Base-by-base conservation (phyloP, 2,888 invertebrate genomes). In the Pterostichus madidus region DNA sequence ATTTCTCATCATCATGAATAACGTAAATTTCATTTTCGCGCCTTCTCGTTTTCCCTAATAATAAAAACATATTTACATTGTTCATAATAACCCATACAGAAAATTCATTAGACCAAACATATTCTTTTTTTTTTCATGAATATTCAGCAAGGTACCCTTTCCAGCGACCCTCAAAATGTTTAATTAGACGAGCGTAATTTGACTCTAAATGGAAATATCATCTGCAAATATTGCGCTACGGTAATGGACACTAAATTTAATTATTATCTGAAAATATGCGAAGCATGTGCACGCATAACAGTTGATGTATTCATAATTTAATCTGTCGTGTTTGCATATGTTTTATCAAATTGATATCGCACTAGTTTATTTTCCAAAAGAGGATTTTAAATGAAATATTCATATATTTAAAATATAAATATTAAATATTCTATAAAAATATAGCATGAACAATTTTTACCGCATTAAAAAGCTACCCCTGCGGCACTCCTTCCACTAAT, bases 1-100 rank as follows among this genome's bases (percentile, higher is more conserved):
- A 31, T 59, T 59, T 59, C 31, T 24, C 10, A 11, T 5, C 11
- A 53, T 24, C 39, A 5, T 39, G 5, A 39, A 39, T 39, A 39
- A 49, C 5, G 3, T 24, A 24, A 24, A 2, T 24, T 24, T 5
- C 64, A 64, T 64, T 35, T 31, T 39, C 39, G 4, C 31, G 35
- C 13, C 13, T 64, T 32, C 35, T 35, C 35, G 5, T 35, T 10
- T 64, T 5, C n/a, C 5, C 11, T 64, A 35, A 64, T 64, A 64
- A 64, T 39, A 64, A 64, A 64, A 64, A 61, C 61, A 64, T 64
- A 64, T 64, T 64, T 64, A 64, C 32, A 31, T 35, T 64, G 64
- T 64, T 64, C 64, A 64, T 64, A 64, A 64, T 64, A 64, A 35
- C 64, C 35, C 64, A 32, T 64, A 35, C 32, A 13, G 32, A 35